phyloP scores from a whole-genome alignment of 2,113 vertebrate genomes.

The Rallus limicola region DNA sequence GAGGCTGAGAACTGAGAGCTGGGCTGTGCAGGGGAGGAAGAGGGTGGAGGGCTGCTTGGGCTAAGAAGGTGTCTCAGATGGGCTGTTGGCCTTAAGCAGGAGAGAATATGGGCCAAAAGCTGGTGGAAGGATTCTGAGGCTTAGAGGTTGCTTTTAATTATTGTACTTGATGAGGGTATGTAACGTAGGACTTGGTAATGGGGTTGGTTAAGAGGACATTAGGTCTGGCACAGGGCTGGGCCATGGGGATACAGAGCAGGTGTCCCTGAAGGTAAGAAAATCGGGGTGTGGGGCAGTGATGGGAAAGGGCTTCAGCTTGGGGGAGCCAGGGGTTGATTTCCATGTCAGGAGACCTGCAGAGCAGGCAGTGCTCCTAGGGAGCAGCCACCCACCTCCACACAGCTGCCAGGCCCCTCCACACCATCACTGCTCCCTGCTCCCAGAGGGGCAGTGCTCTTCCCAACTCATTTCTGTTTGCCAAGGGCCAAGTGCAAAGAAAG shows the following conservation, averaged over 20 bases:
- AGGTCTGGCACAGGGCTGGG: background rate
- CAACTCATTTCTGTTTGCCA: background rate
- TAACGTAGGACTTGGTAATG: background rate
- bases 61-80: background rate
- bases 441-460: background rate
- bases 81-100: background rate
- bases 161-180: background rate
- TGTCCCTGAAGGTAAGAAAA: background rate
- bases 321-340: background rate
- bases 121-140: background rate
- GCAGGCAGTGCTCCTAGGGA: background rate
- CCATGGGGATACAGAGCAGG: accelerated
- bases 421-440: background rate
- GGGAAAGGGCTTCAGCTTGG: background rate
- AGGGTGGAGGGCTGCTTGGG: background rate
- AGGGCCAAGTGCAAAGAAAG: background rate
- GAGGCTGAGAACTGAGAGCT: background rate
- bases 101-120: background rate
- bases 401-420: accelerated
- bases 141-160: background rate
- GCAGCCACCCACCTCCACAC: background rate
- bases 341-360: background rate
- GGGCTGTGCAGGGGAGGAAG: background rate
- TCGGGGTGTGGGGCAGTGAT: background rate
- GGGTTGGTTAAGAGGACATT: background rate